Conservation (phyloP, 2,888 invertebrate genomes). For the Eueremaeus valkanovi region DNA sequence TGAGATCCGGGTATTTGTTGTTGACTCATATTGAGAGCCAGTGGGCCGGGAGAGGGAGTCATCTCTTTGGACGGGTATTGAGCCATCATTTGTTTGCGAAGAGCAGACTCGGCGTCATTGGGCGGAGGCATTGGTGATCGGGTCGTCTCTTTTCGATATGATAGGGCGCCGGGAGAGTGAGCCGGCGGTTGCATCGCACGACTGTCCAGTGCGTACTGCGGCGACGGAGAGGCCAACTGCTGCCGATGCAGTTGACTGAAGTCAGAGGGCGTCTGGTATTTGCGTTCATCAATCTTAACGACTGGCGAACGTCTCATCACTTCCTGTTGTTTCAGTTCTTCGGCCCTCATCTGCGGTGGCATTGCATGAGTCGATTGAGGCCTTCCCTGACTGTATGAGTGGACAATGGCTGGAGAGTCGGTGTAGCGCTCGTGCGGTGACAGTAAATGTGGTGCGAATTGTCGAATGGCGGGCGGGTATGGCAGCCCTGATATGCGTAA, state of each 20-base stretch:
- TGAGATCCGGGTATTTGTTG: neutral
- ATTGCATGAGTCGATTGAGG: conserved; percentile 32
- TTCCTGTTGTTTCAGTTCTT: conserved; percentile 31
- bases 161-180: conserved; percentile 43
- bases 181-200: conserved; percentile 42
- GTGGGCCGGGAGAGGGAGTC: conserved; percentile 13
- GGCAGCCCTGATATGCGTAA: conserved; percentile 42
- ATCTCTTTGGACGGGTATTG: conserved; percentile 25
- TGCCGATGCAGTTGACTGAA: neutral
- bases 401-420: conserved; percentile 52
- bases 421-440: conserved; percentile 46
- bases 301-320: conserved; percentile 9
- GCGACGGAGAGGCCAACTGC: conserved; percentile 42
- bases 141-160: conserved; percentile 43
- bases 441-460: conserved; percentile 45
- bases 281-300: conserved; percentile 2
- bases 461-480: conserved; percentile 45
- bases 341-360: conserved; percentile 1
- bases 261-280: neutral
- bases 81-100: conserved; percentile 6
- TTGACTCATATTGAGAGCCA: neutral
- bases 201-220: conserved; percentile 40
- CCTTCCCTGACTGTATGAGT: conserved; percentile 49
- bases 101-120: conserved; percentile 10
- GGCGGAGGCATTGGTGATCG: conserved; percentile 38